phyloP scores from a whole-genome alignment of 2,113 vertebrate genomes.

The Trichechus manatus region DNA sequence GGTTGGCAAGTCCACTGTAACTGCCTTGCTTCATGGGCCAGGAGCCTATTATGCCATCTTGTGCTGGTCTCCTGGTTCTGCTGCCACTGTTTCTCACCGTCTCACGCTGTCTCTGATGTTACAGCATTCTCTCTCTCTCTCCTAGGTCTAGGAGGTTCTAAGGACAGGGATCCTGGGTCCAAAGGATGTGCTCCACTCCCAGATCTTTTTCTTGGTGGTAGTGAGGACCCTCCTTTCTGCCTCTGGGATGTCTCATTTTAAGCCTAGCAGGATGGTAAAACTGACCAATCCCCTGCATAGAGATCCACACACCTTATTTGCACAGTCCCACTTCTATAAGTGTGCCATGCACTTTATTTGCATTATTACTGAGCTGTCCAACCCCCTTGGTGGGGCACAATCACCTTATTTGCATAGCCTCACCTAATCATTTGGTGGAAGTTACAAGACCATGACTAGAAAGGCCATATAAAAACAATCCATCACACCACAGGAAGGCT shows the following conservation, averaged over 20 bases:
- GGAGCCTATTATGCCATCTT: not conserved
- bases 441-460: not conserved
- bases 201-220: not conserved
- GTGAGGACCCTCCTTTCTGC: not conserved
- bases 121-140: not conserved
- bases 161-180: not conserved
- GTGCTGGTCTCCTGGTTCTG: not conserved
- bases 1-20: not conserved
- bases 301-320: not conserved
- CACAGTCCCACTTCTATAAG: not conserved
- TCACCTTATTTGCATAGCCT: not conserved
- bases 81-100: not conserved
- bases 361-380: not conserved
- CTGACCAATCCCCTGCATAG: not conserved
- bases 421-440: no score
- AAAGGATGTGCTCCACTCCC: not conserved
- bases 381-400: not conserved
- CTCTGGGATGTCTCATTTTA: not conserved
- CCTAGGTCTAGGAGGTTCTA: not conserved
- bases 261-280: not conserved
- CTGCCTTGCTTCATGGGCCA: not conserved
- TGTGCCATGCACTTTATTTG: not conserved
- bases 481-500: not conserved
- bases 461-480: not conserved
- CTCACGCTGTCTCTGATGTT: not conserved